Base-by-base conservation (phyloP, 2,888 invertebrate species). In the Luperina testacea region DNA sequence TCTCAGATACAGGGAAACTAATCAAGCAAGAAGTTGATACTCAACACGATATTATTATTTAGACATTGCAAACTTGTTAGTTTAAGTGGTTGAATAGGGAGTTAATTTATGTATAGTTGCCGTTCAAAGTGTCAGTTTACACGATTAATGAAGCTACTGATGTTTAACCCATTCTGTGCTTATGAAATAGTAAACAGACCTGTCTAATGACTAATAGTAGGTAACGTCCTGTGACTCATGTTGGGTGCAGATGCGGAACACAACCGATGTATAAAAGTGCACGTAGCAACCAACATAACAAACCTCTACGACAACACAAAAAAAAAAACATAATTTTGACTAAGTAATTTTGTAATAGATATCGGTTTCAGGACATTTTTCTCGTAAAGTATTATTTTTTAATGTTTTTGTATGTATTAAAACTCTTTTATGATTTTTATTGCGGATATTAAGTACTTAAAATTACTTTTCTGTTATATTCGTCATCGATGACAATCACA, bases 111-210 rank as follows among this genome's bases (percentile, higher is more conserved):
- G 71, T 42, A 61, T 83, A 80, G 79, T 77, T 78, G 57, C 72
- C 61, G 24, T 64, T 78, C 53, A 70, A 63, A 83, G 79, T 79
- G 77, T 74, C 72, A 75, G 80, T 74, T 77, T 81, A 82, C 83
- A 85, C 71, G 80, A 87, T 87, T 85, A 77, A 81, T 78, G 73
- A 72, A 72, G 84, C 82, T 85, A 84, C 82, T 88, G 84, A 85
- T 92, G 91, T 92, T 91, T 91, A 92, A 91, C 88, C 89, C 84
- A 88, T 91, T 91, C 90, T 91, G 91, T 93, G 92, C 89, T 91
- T 92, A 90, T 92, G 91, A 93, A 92, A 90, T 92, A 88, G 92
- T 94, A 93, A 94, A 94, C 93, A 93, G 90, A 92, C 91, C 85
- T 91, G 87, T 90, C 87, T 92, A 92, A 93, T 91, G 87, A 89